Conservation (phyloP, 2,888 invertebrate species). For the Caradrina kadenii region DNA sequence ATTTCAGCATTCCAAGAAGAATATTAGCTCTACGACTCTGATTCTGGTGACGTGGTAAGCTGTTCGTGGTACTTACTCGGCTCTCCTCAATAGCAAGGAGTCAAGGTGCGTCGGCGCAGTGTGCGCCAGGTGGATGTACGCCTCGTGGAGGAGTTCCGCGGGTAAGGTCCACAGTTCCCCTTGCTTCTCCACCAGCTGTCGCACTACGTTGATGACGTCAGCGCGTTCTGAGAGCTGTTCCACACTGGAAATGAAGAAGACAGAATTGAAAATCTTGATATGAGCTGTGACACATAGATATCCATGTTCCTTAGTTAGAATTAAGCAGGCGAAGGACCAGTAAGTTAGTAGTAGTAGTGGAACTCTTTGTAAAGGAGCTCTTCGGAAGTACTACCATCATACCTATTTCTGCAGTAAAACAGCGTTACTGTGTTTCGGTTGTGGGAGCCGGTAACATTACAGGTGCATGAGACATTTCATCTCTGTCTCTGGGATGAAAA, state of each 20-base stretch:
- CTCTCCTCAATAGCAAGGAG: conserved; percentile 89
- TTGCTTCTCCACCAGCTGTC: conserved; percentile 91
- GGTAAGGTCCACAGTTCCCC: conserved; percentile 93
- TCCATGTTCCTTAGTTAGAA: not conserved
- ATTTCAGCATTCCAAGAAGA: not conserved
- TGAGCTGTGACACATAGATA: not conserved
- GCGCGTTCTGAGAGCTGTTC: conserved; percentile 95
- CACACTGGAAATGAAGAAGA: conserved; percentile 77
- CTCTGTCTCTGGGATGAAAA: no score
- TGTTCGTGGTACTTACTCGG: conserved; percentile 80
- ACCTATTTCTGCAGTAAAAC: no score
- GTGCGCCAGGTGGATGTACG: conserved; percentile 96
- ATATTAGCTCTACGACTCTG: not conserved
- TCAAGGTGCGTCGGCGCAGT: conserved; percentile 95
- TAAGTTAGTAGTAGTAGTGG: no score
- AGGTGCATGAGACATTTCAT: no score
- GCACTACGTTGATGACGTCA: conserved; percentile 97
- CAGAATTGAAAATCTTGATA: not conserved
- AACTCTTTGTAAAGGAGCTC: no score
- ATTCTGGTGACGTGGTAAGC: not conserved
- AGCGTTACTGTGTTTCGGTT: no score
- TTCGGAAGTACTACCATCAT: no score
- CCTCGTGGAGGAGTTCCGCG: conserved; percentile 95
- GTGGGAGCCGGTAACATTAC: no score
- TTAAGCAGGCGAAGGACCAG: not conserved